These are phyloP conservation scores for Amphiduros pacificus DNA, from an alignment of 2,888 invertebrate species.

Conservation along the genomic window DNA sequence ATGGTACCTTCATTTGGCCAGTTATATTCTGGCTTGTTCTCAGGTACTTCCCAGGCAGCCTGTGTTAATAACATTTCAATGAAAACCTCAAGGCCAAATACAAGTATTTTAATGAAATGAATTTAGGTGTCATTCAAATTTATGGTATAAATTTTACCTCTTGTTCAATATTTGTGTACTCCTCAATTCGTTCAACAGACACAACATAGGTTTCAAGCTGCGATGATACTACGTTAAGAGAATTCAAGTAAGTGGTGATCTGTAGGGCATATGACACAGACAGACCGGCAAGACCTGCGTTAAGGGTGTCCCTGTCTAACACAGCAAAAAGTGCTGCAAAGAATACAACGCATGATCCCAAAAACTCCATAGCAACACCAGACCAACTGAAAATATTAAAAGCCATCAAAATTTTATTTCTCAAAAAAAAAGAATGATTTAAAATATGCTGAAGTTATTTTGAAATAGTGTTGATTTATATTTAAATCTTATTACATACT, in stretches of 20 bases:
- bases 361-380: slow-evolving; percentile 89
- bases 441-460: too few species aligned
- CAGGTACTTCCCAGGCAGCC: slow-evolving; percentile 13
- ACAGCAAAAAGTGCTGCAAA: slow-evolving; percentile 93
- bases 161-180: not conserved
- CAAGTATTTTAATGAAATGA: too few species aligned
- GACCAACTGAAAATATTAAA: slow-evolving; percentile 73
- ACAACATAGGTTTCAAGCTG: slow-evolving; percentile 2
- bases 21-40: not conserved
- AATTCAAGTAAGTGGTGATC: slow-evolving; percentile 14
- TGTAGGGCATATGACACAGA: slow-evolving; percentile 63
- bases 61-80: too few species aligned
- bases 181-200: slow-evolving; percentile 6
- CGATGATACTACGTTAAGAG: not conserved
- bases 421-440: too few species aligned
- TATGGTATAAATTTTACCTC: too few species aligned
- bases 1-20: slow-evolving; percentile 54
- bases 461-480: too few species aligned
- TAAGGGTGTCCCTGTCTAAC: slow-evolving; percentile 68
- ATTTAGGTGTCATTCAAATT: too few species aligned
- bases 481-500: slow-evolving; percentile 1
- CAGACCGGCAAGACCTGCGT: slow-evolving; percentile 68
- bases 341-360: slow-evolving; percentile 92
- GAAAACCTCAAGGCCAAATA: too few species aligned
- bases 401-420: too few species aligned